Base-by-base conservation (phyloP, 2,113 vertebrate genomes). In the Oryzias javanicus region DNA sequence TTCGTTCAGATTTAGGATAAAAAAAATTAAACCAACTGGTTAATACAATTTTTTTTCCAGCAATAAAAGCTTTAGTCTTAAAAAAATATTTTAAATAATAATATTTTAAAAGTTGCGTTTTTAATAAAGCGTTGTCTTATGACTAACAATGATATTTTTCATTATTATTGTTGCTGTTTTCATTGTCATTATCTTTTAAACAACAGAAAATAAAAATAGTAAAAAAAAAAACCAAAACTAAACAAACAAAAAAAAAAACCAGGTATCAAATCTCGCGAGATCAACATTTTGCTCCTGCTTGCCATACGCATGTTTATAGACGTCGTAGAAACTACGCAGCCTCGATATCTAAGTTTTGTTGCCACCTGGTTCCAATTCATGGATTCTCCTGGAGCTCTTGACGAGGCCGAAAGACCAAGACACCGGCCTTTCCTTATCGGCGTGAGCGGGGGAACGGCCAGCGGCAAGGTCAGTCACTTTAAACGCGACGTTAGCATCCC, bases 401-500 rank as follows among this genome's bases (percentile, higher is more conserved):
- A 84, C 2, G 93, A 93, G 20, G 53, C 72, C 0, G 94, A 94
- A 47, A 91, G 91, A 14, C 90, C 93, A 7, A 91, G 81, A n/a
- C 93, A 93, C 25, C 80, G 85, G 10, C 95, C 95, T 1, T 97
- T 96, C 78, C 83, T 98, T 1, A 97, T 98, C 58, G 95, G 96
- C 0, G 96, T 97, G 35, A 97, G 95, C 83, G 95, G 95, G 51
- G 95, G 95, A 78, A 97, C 94, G 0, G 95, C 94, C 50, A 96
- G 96, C 70, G 96, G 96, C 19, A 97, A 98, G 93, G 96, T 98
- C 18, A 16, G 60, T 55, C 0, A 6, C 42, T n/a, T 14, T 5
- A 12, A 14, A 50, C 29, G 6, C 7, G 8, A 41, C 48, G 16
- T 76, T 79, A 67, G 70, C 65, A 46, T 49, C 18, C 19, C 12